Conservation (phyloP, 2,797 vertebrate species). For the Galaxias olidus region DNA sequence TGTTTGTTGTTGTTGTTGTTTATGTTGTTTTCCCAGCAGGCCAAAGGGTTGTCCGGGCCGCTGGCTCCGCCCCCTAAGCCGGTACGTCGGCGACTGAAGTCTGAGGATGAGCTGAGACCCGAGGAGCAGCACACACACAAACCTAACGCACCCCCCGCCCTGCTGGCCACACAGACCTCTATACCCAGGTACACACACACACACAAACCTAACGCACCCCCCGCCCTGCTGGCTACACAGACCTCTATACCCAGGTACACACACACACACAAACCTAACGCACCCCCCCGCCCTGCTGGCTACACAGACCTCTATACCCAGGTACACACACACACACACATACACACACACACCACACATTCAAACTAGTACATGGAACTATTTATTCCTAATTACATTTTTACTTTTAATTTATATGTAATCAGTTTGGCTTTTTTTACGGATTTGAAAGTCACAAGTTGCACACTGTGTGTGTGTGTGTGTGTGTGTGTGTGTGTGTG, state of each 20-base stretch:
- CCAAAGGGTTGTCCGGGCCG: slow-evolving; percentile 86
- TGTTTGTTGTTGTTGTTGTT: no score
- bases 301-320: slow-evolving; percentile 93
- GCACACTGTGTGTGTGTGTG: not conserved
- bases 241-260: slow-evolving; percentile 92
- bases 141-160: slow-evolving; percentile 84
- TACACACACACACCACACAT: no score
- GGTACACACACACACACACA: slow-evolving; percentile 65
- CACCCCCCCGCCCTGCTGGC: slow-evolving; percentile 87
- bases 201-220: slow-evolving; percentile 87
- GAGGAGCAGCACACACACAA: slow-evolving; percentile 93
- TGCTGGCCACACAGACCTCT: slow-evolving; percentile 90
- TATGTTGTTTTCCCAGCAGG: slow-evolving; percentile 56
- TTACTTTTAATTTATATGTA: no score
- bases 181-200: slow-evolving; percentile 90
- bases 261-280: slow-evolving; percentile 58
- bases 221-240: slow-evolving; percentile 88
- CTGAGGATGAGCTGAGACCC: slow-evolving; percentile 93
- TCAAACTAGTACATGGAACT: no score
- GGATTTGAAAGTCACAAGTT: no score
- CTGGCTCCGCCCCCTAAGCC: slow-evolving; percentile 96
- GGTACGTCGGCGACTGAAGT: slow-evolving; percentile 94
- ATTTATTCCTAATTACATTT: no score
- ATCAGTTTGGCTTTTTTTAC: no score
- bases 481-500: slow-evolving; percentile 1